Percentiles rank a stretch among this genome's conserved stretches.
Conservation (phyloP, 2,797 vertebrate species). For the Alcedo quadribrachys region DNA sequence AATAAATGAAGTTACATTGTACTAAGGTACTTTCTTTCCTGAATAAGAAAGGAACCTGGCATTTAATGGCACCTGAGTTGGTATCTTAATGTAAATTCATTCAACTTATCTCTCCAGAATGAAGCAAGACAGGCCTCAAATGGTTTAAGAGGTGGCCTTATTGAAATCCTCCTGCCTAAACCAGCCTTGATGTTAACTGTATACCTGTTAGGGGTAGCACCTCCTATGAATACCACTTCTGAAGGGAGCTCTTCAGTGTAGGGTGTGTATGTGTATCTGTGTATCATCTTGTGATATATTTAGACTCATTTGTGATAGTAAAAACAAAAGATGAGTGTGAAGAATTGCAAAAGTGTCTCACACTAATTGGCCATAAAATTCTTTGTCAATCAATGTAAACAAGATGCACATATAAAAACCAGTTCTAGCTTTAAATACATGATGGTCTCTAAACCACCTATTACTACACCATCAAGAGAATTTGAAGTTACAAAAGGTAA, state of each 20-base stretch:
- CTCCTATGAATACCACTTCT: neutral
- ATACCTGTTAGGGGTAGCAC: neutral
- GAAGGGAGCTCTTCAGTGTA: neutral
- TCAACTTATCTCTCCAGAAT: neutral
- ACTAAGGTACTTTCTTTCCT: neutral
- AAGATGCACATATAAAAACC: neutral
- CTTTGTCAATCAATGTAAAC: neutral
- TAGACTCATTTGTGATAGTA: neutral
- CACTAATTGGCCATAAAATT: neutral
- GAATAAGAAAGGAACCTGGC: neutral
- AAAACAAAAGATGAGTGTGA: neutral
- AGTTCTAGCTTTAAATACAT: neutral
- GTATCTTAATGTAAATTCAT: neutral
- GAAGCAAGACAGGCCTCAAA: neutral
- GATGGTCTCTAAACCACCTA: neutral
- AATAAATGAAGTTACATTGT: neutral
- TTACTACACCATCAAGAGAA: neutral
- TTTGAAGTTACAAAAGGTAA: neutral
- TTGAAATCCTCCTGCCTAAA: neutral
- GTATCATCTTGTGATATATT: neutral
- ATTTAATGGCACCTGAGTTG: neutral
- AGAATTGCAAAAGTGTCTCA: neutral
- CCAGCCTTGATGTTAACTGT: neutral
- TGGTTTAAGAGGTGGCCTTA: neutral
- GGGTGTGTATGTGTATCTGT: too few relatives aligned